Evolutionary conservation across 2,888 invertebrate species (phyloP), one percentile per base, ranked within the genome.

Genomic region (Operophtera brumata): DNA sequence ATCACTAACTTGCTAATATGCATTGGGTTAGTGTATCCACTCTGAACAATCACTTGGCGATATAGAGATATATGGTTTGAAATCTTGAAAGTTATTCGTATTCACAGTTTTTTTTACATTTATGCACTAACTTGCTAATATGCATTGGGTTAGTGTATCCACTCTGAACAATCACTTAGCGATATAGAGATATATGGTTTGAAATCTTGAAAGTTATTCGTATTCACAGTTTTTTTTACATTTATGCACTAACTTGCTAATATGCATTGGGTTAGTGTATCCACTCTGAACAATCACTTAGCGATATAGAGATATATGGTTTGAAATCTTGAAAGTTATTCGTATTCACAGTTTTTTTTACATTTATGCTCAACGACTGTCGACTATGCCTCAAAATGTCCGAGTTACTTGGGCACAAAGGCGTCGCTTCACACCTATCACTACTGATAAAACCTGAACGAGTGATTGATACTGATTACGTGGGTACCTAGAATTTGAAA

Each of bases 361-460:
- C 6, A 13, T 8, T 11, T 8, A 36, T 8, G 13, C 36, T 13
- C 7, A 13, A 13, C 8, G 30, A 9, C 30, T 20, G 13, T 32
- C 28, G 39, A 44, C 39, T 35, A n/a, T 34, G 12, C 37, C 36
- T 44, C 41, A 50, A 48, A 46, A 54, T 47, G 30, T 40, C 47
- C 28, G 36, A 35, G 47, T 60, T 57, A 52, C 62, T 61, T 64
- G 64, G 36, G 42, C 37, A 81, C 75, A 80, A 84, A 74, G 78
- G 74, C 71, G 65, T 64, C 70, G 70, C 80, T 82, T 83, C 75
- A 77, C 62, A 60, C 62, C 61, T 75, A 73, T 74, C 79, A 66
- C 59, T 62, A 73, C 70, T 62, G 78, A 78, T 78, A 79, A 84
- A 78, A 72, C 66, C 61, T 73, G 78, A 70, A 64, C 73, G 73